Conservation (phyloP, 2,113 vertebrate genomes). For the Spilogale gracilis region DNA sequence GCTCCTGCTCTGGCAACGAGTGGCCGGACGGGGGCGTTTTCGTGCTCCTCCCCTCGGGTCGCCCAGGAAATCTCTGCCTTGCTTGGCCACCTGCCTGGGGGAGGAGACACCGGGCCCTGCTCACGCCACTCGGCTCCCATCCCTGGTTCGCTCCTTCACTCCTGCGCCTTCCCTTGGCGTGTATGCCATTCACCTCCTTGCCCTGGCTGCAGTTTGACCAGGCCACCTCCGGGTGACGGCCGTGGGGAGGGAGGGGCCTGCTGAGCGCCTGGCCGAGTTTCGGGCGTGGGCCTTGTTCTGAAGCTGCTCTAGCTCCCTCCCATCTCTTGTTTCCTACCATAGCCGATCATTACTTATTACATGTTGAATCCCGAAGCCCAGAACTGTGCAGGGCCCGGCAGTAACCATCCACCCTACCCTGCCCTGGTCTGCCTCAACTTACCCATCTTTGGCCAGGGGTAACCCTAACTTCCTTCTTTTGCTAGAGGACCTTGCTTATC, state of each 20-base stretch:
- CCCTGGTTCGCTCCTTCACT: not conserved
- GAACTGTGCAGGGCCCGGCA: not conserved
- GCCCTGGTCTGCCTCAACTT: not conserved
- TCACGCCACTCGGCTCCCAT: not conserved
- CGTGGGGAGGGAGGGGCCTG: not conserved
- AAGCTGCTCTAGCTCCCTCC: not conserved
- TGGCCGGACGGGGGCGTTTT: not conserved
- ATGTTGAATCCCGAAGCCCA: not conserved
- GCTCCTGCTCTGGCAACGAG: not conserved
- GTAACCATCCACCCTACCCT: not conserved
- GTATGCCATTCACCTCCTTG: not conserved
- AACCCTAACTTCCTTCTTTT: not conserved
- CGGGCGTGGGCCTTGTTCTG: not conserved
- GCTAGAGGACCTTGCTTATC: not conserved
- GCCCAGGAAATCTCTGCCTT: not conserved
- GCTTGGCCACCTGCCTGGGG: slow-evolving; percentile 16
- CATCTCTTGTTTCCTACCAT: not conserved
- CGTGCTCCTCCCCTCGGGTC: not conserved
- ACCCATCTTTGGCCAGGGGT: not conserved
- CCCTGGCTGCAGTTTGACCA: not conserved
- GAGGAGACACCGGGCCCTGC: not conserved
- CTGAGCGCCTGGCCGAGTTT: not conserved
- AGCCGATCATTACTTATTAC: not conserved
- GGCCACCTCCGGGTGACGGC: not conserved
- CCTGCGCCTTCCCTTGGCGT: not conserved